Conservation (phyloP, 2,888 invertebrate species). For the Acronicta psi region DNA sequence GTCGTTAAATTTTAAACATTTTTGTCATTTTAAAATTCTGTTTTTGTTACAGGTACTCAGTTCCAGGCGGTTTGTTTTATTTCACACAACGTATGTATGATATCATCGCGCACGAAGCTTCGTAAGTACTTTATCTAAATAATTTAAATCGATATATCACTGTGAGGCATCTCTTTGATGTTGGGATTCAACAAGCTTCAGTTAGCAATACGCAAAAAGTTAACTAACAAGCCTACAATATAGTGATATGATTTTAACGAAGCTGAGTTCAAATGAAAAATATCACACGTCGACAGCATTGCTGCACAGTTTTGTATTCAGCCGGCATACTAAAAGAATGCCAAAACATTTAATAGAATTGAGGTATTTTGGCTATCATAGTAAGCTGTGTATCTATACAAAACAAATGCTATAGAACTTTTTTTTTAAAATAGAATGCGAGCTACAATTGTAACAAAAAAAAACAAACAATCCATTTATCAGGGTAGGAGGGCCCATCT, state of each 20-base stretch:
- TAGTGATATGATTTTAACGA: conserved; percentile 68
- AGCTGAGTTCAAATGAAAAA: conserved; percentile 67
- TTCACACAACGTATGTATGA: conserved; percentile 47
- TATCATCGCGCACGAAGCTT: conserved; percentile 58
- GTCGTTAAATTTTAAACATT: conserved; percentile 72
- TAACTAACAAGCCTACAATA: conserved; percentile 67
- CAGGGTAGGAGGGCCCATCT: conserved; percentile 16
- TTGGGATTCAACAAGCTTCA: conserved; percentile 62
- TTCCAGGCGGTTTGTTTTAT: conserved; percentile 49
- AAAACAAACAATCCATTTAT: conserved; percentile 23
- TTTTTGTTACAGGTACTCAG: conserved; percentile 78
- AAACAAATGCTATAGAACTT: conserved; percentile 26
- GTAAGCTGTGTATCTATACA: conserved; percentile 29
- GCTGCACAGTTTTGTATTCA: conserved; percentile 38
- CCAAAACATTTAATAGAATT: conserved; percentile 20
- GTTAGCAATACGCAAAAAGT: conserved; percentile 68
- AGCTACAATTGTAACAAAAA: conserved; percentile 1
- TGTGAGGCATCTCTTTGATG: conserved; percentile 66
- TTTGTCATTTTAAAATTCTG: conserved; percentile 60
- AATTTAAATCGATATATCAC: conserved; percentile 64
- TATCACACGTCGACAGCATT: conserved; percentile 44
- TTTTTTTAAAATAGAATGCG: conserved; percentile 13
- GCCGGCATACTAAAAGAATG: conserved; percentile 26
- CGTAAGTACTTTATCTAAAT: conserved; percentile 65
- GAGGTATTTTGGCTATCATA: conserved; percentile 27